Evolutionary conservation across 2,888 invertebrate genomes (phyloP).

Genomic region (Nudaria mundana): DNA sequence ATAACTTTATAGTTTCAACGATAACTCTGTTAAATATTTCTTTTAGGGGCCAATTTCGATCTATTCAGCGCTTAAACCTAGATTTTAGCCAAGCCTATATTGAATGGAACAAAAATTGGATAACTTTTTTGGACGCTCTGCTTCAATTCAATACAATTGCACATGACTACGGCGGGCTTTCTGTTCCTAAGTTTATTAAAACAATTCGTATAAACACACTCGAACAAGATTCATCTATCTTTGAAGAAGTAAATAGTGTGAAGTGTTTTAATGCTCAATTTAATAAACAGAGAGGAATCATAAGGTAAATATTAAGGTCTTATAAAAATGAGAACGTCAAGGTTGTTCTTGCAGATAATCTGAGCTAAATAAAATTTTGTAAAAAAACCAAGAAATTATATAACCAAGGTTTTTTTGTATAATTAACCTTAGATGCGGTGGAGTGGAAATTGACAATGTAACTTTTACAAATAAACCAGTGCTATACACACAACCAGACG

Average conservation of each 20-base stretch:
- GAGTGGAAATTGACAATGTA: slow-evolving; percentile 37
- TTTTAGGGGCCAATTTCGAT: slow-evolving; percentile 34
- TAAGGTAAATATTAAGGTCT: too few species aligned
- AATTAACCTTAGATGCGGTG: slow-evolving; percentile 45
- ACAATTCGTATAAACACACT: slow-evolving; percentile 28
- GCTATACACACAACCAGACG: slow-evolving; percentile 20
- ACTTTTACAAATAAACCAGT: slow-evolving; percentile 31
- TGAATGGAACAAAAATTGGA: slow-evolving; percentile 37
- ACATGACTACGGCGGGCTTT: slow-evolving; percentile 31
- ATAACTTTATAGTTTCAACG: too few species aligned
- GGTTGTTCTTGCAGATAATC: too few species aligned
- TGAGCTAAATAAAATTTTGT: too few species aligned
- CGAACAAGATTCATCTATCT: slow-evolving; percentile 20
- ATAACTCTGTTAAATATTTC: too few species aligned
- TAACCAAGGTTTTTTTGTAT: too few species aligned
- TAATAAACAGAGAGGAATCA: slow-evolving; percentile 15
- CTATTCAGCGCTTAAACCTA: slow-evolving; percentile 29
- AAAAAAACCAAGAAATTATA: too few species aligned
- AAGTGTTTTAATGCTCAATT: slow-evolving; percentile 16
- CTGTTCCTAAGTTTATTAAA: slow-evolving; percentile 36
- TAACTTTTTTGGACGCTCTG: slow-evolving; percentile 41
- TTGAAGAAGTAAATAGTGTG: slow-evolving; percentile 15
- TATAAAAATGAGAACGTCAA: neutral
- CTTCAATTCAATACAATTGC: slow-evolving; percentile 35
- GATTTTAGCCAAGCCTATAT: slow-evolving; percentile 27